Percentiles rank a stretch among this genome's conserved stretches.
Conservation (phyloP, 2,888 invertebrate species). For the Girardia tigrina region DNA sequence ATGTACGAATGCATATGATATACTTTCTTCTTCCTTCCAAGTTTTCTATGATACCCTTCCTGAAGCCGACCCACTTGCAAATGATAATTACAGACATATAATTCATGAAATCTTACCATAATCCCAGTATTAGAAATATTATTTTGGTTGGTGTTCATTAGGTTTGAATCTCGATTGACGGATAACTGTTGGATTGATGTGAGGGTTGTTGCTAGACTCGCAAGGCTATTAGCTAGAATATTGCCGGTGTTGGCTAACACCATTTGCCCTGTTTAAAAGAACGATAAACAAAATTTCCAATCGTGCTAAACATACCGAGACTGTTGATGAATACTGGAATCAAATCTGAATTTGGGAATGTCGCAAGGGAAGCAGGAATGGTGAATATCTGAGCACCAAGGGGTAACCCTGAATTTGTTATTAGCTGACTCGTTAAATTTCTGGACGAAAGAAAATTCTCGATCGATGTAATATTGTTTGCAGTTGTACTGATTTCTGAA, state of each 20-base stretch:
- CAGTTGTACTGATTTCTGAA: not conserved
- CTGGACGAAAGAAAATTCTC: conserved; percentile 5
- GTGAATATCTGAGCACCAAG: conserved; percentile 8
- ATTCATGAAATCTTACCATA: not conserved
- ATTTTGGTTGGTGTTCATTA: not conserved
- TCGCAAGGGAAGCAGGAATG: not conserved
- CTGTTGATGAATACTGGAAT: conserved; percentile 11
- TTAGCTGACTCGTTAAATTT: not conserved
- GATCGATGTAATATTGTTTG: not conserved
- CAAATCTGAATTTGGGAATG: conserved; percentile 18
- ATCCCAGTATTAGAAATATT: not conserved
- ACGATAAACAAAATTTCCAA: too few relatives aligned
- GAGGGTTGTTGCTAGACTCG: not conserved
- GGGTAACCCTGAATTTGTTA: not conserved
- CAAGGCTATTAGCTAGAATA: not conserved
- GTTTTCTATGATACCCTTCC: too few relatives aligned
- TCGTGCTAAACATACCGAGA: not conserved
- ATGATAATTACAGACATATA: too few relatives aligned
- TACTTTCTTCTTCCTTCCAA: too few relatives aligned
- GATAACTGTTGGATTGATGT: conserved; percentile 6
- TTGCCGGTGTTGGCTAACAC: not conserved
- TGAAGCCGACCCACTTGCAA: too few relatives aligned
- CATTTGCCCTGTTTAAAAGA: not conserved
- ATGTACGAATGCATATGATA: too few relatives aligned
- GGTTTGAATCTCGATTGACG: not conserved